Base-by-base conservation (phyloP, 2,113 vertebrate species). In the Peromyscus leucopus region DNA sequence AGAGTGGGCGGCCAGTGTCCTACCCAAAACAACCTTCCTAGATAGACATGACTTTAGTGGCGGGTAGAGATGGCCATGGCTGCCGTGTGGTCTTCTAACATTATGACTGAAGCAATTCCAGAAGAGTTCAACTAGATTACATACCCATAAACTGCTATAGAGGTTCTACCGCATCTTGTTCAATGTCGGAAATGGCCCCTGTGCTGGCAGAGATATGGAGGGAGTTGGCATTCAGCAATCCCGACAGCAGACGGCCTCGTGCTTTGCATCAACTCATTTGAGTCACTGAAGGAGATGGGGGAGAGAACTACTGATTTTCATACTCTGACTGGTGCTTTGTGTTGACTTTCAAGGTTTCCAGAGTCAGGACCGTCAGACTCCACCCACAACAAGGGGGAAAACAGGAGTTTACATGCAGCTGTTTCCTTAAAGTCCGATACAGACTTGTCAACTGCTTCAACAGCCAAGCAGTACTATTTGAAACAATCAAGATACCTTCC, bases 401-500 rank as follows among this genome's bases (percentile, higher is more conserved):
- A 99, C 28, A 99, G 99, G 97, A 96, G 98, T 86, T 97, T 98
- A 11, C 98, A 97, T 97, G 98, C 98, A 46, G 96, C 98, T 74
- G 96, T 98, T 95, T 51, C 98, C 19, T 97, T 98, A 96, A 99
- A 99, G 98, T 98, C 97, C 4, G 99, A 99, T 74, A 98, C 98
- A 17, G 98, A 98, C 91, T 94, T 98, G 82, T 97, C 99, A 92
- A 98, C 98, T 89, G 98, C 98, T 33, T 98, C 99, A 42, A 99
- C 95, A 11, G 94, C 99, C 84, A 99, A 99, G 96, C 99, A 99
- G 94, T 99, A 99, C 98, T 99, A 99, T 97, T 98, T 99, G 97
- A 99, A 98, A 96, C 99, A 99, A 91, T 99, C 99, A 74, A 98
- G 99, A 96, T 99, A 99, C 39, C 98, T 99, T 80, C 99, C 99